A percentile compares a stretch with the other conserved stretches of the same genome.
Conservation (phyloP, 2,888 invertebrate species). For the Rugalucina vietnamica region DNA sequence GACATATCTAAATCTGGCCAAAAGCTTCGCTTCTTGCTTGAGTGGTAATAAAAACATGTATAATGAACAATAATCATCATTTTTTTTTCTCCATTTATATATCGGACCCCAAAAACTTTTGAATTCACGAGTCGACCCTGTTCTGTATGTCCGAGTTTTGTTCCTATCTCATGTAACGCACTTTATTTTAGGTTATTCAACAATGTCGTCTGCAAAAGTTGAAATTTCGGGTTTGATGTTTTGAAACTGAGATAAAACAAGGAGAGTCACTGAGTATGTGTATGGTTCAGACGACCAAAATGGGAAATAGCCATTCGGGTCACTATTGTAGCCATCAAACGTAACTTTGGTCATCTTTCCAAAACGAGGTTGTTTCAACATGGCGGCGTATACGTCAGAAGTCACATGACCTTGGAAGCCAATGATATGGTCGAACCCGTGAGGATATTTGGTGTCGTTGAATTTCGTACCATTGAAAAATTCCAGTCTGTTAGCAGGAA, state of each 20-base stretch:
- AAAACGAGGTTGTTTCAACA: constrained; percentile 64
- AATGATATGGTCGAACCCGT: constrained; percentile 45
- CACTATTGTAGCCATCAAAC: constrained; percentile 68
- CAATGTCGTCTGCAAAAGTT: no score
- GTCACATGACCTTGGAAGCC: constrained; percentile 63
- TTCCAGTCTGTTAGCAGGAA: constrained; percentile 67
- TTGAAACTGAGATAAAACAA: constrained; percentile 63
- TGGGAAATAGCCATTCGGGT: constrained; percentile 60
- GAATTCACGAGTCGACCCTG: no score
- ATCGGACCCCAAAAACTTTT: no score
- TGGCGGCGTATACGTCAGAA: constrained; percentile 53
- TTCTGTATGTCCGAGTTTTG: no score
- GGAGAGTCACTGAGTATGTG: constrained; percentile 63
- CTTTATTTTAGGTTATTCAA: no score
- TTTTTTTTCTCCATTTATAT: no score
- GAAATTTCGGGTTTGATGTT: no score
- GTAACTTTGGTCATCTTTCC: constrained; percentile 62
- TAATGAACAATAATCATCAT: no score
- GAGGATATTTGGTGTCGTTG: constrained; percentile 41
- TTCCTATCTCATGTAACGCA: no score
- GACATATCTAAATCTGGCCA: no score
- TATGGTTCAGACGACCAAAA: constrained; percentile 72
- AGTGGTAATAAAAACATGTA: no score
- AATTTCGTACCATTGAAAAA: constrained; percentile 65
- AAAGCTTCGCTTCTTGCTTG: no score